Evolutionary conservation across 2,113 vertebrate genomes (phyloP), one percentile per base, ranked within the genome.

Genomic region (Numenius arquata): DNA sequence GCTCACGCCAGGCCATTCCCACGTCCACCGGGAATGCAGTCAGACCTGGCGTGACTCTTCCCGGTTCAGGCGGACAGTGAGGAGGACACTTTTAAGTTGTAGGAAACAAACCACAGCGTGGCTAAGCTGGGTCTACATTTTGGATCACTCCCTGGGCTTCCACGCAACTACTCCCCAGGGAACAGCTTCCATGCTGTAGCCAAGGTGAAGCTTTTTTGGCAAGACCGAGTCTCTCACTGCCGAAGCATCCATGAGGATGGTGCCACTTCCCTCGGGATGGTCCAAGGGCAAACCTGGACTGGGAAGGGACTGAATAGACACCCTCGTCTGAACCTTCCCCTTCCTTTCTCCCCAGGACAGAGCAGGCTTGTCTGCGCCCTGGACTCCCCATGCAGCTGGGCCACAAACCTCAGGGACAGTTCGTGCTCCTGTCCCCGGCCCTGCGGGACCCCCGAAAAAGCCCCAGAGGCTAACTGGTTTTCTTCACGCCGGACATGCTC

Each of bases 401-500:
- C 41, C 93, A 77, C 68, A 63, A 43, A 53, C 72, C 91, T 58
- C 0, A 0, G 75, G 93, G 83, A 92, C 79, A 71, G 32, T 8
- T 20, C 0, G 2, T 17, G 71, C 85, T 62, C 7, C 89, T n/a
- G 72, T 41, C 71, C 90, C 85, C 5, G 7, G 65, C 4, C 47
- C 85, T 0, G 5, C 6, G 8, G 52, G 89, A 79, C 71, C 38
- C 81, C 56, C 9, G 1, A 4, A 15, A 2, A 23, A 41, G 2
- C 48, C 43, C 70, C 65, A 4, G n/a, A 4, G 55, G 61, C 79
- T 97, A 98, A 87, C 90, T 94, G 48, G 86, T 97, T 87, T 98
- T 98, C 84, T 98, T 97, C 63, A 94, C 66, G 0, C 93, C 66
- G 0, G 98, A 19, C 80, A 96, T 4, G 72, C 92, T 98, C 70